Conservation (phyloP, 2,888 invertebrate species). For the Anticlea derivata region DNA sequence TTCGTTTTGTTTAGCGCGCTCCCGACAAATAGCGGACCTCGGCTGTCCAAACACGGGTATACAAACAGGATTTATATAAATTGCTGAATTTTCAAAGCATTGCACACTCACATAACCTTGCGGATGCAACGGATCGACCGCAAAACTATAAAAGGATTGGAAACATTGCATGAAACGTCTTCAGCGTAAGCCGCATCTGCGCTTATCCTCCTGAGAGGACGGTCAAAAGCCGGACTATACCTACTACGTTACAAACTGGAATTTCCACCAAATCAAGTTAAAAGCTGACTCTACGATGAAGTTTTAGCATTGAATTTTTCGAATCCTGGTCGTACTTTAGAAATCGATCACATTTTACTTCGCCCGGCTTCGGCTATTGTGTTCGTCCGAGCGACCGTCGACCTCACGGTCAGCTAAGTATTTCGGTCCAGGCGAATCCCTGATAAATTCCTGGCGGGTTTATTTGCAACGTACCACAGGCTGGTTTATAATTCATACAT, state of each 20-base stretch:
- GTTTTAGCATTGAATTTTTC: conserved; percentile 17
- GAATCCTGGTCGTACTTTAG: conserved; percentile 18
- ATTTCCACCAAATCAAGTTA: conserved; percentile 16
- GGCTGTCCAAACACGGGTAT: conserved; percentile 37
- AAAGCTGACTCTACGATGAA: conserved; percentile 6
- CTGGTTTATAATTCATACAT: conserved; percentile 75
- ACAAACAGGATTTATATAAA: conserved; percentile 32
- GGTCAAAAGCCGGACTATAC: conserved; percentile 15
- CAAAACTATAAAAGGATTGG: conserved; percentile 2
- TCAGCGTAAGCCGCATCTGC: neutral
- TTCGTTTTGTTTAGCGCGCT: conserved; percentile 53
- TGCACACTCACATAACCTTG: conserved; percentile 15
- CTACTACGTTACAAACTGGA: conserved; percentile 5
- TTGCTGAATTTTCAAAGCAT: conserved; percentile 22
- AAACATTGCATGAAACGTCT: conserved; percentile 10
- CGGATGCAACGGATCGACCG: neutral
- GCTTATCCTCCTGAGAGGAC: conserved; percentile 13
- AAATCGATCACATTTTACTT: conserved; percentile 28
- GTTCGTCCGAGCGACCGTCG: conserved; percentile 10
- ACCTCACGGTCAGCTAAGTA: conserved; percentile 28
- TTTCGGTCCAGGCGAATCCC: conserved; percentile 30
- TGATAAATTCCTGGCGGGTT: conserved; percentile 23
- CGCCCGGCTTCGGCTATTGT: conserved; percentile 23
- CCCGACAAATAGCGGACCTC: conserved; percentile 22
- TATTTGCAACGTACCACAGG: conserved; percentile 56